Evolutionary conservation across 1,140 invertebrate genomes (phyloP), one percentile per base, ranked within the genome.

Genomic region (Arion vulgaris): DNA sequence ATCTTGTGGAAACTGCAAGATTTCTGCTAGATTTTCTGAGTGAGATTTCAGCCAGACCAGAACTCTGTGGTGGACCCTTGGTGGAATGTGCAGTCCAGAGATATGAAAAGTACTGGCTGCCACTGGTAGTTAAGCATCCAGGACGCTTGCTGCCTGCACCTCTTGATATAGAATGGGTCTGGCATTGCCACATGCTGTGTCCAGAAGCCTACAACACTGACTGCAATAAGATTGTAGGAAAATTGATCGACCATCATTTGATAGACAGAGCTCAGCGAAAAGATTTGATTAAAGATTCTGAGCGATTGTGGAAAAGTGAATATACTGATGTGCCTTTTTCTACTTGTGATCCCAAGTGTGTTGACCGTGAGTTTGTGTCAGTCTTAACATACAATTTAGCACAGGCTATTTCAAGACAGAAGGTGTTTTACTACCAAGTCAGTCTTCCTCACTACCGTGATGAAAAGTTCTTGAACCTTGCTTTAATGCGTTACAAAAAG

Each of bases 131-230:
- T 1, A 88, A 91, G 84, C 84, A 90, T 62, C 62, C 74, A 45
- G 80, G 83, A 13, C 80, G 88, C 51, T 66, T 82, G 23, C 51
- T 92, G 13, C 88, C 90, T 57, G 92, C 93, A 1, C 93, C 93
- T 23, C 75, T 93, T 49, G 93, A 94, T 84, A 91, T 94, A 66
- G 91, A 93, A 81, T 94, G 93, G 93, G 86, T 93, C n/a, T 93
- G 93, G 93, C 93, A 94, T 78, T 91, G 90, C 32, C 93, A 93
- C 81, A 90, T 94, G 87, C 84, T 94, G 38, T 89, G 88, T 76
- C 93, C 93, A 39, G 80, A 85, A 32, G 76, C 85, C n/a, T 94
- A 94, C 81, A 86, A 85, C 78, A 91, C 88, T 79, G 93, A 94
- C 79, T 93, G 93, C 77, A 80, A 88, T 28, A 74, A 45, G 1